phyloP scores from a whole-genome alignment of 2,888 invertebrate species.

The Nephrotoma guestfalica region DNA sequence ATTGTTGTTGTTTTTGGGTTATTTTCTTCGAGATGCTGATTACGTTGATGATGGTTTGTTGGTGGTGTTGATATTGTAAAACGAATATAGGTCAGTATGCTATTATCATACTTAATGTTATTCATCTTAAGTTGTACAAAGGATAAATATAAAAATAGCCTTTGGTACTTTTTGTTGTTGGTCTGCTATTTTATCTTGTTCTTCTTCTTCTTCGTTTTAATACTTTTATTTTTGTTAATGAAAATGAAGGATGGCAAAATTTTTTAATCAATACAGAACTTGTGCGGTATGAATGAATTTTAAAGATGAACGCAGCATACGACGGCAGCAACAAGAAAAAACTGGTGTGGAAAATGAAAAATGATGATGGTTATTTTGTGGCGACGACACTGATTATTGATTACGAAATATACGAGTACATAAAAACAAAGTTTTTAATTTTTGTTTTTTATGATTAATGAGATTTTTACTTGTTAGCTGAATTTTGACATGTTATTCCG shows the following conservation, averaged over 20 bases:
- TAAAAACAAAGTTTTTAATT: background rate
- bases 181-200: background rate
- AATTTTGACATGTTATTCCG: background rate
- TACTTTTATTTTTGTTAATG: background rate
- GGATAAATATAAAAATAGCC: background rate
- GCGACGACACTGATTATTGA: background rate
- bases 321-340: background rate
- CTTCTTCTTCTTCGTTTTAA: background rate
- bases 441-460: background rate
- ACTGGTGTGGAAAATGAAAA: background rate
- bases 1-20: background rate
- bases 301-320: background rate
- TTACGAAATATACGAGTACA: background rate
- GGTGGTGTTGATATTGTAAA: background rate
- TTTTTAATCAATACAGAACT: background rate
- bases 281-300: background rate
- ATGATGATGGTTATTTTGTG: background rate
- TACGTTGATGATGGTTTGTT: background rate
- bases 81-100: background rate
- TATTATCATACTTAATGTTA: background rate
- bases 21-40: background rate
- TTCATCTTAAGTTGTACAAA: background rate
- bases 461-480: background rate
- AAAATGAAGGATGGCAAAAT: background rate
- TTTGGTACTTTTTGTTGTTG: background rate